A percentile compares a stretch with the other conserved stretches of the same genome.
Conservation (phyloP, 2,113 vertebrate genomes). For the Nannospalax galili region DNA sequence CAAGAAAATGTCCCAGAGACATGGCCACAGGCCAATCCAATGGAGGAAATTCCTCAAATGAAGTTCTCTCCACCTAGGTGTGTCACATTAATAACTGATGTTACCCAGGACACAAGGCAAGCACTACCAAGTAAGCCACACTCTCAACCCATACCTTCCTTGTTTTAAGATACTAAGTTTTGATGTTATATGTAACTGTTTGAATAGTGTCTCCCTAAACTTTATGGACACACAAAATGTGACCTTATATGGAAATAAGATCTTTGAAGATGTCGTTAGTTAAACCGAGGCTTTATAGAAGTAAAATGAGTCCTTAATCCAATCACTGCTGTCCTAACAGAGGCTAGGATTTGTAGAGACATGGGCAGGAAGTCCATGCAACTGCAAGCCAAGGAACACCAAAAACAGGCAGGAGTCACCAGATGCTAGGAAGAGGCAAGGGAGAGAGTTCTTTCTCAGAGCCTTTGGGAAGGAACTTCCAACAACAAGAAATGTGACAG, state of each 20-base stretch:
- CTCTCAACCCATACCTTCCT: not conserved
- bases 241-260: not conserved
- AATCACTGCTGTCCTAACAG: not conserved
- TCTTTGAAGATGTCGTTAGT: constrained; percentile 4
- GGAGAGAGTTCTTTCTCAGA: not conserved
- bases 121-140: no score
- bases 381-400: not conserved
- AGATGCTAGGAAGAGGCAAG: not conserved
- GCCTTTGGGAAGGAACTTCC: not conserved
- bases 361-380: not conserved
- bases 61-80: no score
- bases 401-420: not conserved
- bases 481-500: not conserved
- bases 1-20: no score
- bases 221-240: no score
- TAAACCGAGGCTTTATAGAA: not conserved
- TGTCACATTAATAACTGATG: no score
- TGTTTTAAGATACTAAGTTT: not conserved
- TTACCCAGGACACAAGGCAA: not conserved
- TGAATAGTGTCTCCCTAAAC: no score
- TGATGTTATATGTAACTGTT: not conserved
- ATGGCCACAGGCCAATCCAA: no score
- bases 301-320: not conserved
- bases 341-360: not conserved
- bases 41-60: no score